Conservation (phyloP, 2,113 vertebrate species). For the Syrrhaptes paradoxus region DNA sequence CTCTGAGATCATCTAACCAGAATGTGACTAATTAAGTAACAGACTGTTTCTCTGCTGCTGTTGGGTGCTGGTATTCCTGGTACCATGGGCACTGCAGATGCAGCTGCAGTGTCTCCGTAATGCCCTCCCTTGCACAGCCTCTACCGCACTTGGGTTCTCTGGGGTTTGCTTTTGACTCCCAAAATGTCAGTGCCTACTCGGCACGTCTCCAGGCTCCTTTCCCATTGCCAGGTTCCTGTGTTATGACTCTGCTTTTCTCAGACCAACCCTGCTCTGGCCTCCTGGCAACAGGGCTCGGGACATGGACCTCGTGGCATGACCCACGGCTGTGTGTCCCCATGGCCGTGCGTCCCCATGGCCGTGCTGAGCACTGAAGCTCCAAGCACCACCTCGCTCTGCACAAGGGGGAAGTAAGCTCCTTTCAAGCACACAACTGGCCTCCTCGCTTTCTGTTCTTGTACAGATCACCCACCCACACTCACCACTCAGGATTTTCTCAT, state of each 20-base stretch:
- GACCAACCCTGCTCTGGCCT: background rate
- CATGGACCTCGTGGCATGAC: fast-evolving
- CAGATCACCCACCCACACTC: background rate
- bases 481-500: background rate
- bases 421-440: background rate
- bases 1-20: background rate
- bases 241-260: background rate
- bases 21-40: background rate
- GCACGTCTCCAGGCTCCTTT: background rate
- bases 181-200: background rate
- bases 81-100: background rate
- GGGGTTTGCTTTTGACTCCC: background rate
- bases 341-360: fast-evolving
- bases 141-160: background rate
- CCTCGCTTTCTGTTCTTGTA: background rate
- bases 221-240: background rate
- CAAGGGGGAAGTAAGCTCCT: background rate
- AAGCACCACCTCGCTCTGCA: background rate
- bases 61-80: background rate
- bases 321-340: fast-evolving
- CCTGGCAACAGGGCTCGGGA: background rate
- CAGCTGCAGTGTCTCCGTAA: background rate
- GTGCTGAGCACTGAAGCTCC: background rate
- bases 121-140: background rate
- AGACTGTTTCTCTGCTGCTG: background rate